phyloP scores from a whole-genome alignment of 2,113 vertebrate genomes.

The Hippotragus niger region DNA sequence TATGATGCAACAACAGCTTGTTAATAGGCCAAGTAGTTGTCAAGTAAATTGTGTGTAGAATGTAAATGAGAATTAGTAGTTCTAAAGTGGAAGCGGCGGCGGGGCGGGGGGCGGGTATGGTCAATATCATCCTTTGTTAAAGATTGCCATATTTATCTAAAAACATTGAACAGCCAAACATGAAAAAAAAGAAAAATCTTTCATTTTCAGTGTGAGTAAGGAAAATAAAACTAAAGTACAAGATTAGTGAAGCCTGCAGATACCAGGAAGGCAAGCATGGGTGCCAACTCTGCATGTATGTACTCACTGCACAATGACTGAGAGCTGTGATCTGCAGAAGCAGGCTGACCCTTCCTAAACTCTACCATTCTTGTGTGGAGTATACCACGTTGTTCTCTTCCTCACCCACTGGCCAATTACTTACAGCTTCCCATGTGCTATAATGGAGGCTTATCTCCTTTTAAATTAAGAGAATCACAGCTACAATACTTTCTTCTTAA shows the following conservation, averaged over 20 bases:
- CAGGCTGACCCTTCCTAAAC: background rate
- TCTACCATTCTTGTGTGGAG: background rate
- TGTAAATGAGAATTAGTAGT: background rate
- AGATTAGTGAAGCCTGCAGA: background rate
- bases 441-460: background rate
- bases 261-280: background rate
- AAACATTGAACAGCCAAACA: background rate
- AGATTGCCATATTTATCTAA: background rate
- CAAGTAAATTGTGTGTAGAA: background rate
- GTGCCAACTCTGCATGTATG: background rate
- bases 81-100: background rate
- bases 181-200: background rate
- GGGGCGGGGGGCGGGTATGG: rapidly evolving
- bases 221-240: background rate
- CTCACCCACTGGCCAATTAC: background rate
- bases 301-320: background rate
- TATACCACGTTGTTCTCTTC: background rate
- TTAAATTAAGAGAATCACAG: background rate
- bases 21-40: background rate
- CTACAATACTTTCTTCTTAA: background rate
- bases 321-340: background rate
- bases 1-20: background rate
- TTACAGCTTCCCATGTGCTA: background rate
- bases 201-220: background rate
- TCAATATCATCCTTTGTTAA: background rate